These are phyloP conservation scores for Zhuqinia jingwanae DNA, from an alignment of 2,888 invertebrate genomes.

Conservation along the genomic window DNA sequence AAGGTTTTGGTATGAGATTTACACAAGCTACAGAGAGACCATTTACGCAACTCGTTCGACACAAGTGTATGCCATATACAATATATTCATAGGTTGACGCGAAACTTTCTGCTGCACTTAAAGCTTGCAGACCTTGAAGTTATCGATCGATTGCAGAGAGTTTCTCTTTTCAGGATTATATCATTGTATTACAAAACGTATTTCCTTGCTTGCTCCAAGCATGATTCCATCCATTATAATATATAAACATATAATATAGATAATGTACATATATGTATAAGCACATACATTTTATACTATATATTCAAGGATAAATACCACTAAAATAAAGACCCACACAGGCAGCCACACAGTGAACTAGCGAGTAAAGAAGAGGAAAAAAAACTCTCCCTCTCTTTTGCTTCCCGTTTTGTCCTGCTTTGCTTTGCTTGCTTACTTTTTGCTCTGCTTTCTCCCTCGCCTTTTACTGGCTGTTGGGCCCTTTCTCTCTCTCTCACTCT, in stretches of 20 bases:
- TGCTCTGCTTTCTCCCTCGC: slow-evolving; percentile 20
- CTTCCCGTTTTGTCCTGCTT: slow-evolving; percentile 20
- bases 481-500: slow-evolving; percentile 42
- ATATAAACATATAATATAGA: no score
- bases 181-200: slow-evolving; percentile 57
- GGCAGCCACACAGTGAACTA: neutral
- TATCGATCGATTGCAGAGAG: slow-evolving; percentile 74
- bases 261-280: neutral
- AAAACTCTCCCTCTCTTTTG: slow-evolving; percentile 61
- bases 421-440: neutral
- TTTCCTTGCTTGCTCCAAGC: slow-evolving; percentile 7
- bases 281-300: neutral
- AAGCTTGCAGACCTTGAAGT: slow-evolving; percentile 73
- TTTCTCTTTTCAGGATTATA: slow-evolving; percentile 65
- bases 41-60: slow-evolving; percentile 72
- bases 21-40: slow-evolving; percentile 55
- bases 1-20: slow-evolving; percentile 69
- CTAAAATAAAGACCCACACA: slow-evolving; percentile 40
- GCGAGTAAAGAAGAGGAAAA: slow-evolving; percentile 12
- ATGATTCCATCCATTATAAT: neutral
- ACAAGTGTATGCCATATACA: slow-evolving; percentile 69
- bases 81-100: slow-evolving; percentile 67
- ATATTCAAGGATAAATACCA: slow-evolving; percentile 45
- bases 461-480: slow-evolving; percentile 33
- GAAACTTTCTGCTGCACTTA: slow-evolving; percentile 73